phyloP scores from a whole-genome alignment of 2,113 vertebrate genomes.

The Pseudonaja textilis region DNA sequence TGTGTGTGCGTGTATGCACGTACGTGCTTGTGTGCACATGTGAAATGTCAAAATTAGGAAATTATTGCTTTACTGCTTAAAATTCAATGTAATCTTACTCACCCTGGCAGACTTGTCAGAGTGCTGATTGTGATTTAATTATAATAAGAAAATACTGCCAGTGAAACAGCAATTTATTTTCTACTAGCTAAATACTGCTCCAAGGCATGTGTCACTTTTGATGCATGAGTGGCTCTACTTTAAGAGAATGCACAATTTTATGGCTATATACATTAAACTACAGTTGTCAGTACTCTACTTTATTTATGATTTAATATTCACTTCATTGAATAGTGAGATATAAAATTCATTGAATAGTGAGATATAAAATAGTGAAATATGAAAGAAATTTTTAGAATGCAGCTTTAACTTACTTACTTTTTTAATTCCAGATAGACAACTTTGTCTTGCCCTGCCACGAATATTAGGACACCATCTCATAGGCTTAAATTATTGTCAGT shows the following conservation, averaged over 20 bases:
- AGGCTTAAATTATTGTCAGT: constrained; percentile 16
- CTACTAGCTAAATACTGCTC: constrained; percentile 20
- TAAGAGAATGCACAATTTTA: constrained; percentile 27
- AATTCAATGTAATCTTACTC: constrained; percentile 17
- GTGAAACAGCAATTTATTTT: constrained; percentile 25
- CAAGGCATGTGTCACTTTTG: constrained; percentile 24
- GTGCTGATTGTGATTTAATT: constrained; percentile 23
- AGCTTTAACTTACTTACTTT: constrained; percentile 31
- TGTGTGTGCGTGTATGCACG: rapidly evolving
- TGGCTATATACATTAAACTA: constrained; percentile 35
- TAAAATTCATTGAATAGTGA: constrained; percentile 28
- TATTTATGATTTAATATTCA: constrained; percentile 46
- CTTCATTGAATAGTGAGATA: constrained; percentile 30
- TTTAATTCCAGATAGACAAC: constrained; percentile 34
- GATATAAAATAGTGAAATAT: constrained; percentile 9
- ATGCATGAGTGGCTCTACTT: constrained; percentile 11
- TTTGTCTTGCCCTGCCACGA: not conserved
- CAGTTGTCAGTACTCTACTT: not conserved
- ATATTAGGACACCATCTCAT: constrained; percentile 22
- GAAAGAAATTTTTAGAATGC: constrained; percentile 12
- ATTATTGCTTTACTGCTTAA: constrained; percentile 23
- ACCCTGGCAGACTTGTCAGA: constrained; percentile 20
- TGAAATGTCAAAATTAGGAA: constrained; percentile 18
- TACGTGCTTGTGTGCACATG: not conserved
- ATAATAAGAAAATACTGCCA: not conserved